phyloP scores from a whole-genome alignment of 2,113 vertebrate species.

The Pelvicachromis taeniatus region DNA sequence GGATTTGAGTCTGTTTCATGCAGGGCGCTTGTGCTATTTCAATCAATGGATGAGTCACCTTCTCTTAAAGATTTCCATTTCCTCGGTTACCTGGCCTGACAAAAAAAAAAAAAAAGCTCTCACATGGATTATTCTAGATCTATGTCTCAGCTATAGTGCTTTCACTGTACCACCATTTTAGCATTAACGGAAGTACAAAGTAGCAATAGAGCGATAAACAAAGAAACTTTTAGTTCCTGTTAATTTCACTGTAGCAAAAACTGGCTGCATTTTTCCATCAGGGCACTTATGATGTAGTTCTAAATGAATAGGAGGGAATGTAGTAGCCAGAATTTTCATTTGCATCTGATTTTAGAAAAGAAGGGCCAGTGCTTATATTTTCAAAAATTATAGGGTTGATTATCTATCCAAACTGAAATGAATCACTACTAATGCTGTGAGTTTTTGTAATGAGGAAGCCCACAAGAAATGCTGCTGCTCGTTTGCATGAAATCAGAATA shows the following conservation, averaged over 20 bases:
- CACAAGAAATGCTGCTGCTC: not conserved
- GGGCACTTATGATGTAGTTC: not conserved
- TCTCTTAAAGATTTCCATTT: not conserved
- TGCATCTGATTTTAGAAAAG: not conserved
- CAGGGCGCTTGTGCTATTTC: not conserved
- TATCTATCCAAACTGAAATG: not conserved
- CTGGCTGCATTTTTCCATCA: not conserved
- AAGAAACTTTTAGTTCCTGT: not conserved
- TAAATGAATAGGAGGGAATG: not conserved
- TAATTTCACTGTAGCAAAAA: not conserved
- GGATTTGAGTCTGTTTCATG: constrained; percentile 15
- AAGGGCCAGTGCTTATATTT: not conserved
- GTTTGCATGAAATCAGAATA: not conserved
- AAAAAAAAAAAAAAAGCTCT: not conserved
- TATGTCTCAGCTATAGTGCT: not conserved
- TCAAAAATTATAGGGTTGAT: not conserved
- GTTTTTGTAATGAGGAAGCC: not conserved
- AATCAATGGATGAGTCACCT: constrained; percentile 43
- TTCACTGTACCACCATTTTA: not conserved
- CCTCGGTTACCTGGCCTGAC: not conserved
- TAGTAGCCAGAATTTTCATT: not conserved
- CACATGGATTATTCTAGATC: not conserved
- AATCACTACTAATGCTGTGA: not conserved
- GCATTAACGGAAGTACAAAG: not conserved
- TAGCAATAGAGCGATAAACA: not conserved